Conservation (phyloP, 1,140 invertebrate genomes). For the Antheraea pernyi region DNA sequence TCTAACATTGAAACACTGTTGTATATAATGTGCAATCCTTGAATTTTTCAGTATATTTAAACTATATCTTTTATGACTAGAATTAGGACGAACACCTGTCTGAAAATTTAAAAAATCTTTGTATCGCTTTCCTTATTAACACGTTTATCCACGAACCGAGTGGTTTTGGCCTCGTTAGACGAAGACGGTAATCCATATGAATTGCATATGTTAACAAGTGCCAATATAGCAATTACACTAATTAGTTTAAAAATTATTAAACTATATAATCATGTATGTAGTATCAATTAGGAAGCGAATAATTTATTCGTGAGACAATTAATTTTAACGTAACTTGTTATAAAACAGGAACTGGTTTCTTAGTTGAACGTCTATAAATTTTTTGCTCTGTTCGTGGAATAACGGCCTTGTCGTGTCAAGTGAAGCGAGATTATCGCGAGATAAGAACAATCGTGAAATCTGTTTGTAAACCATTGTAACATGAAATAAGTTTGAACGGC, state of each 20-base stretch:
- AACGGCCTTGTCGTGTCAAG: neutral
- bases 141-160: no score
- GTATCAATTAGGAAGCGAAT: neutral
- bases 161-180: no score
- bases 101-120: no score
- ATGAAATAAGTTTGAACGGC: neutral
- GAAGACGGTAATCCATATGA: no score
- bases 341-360: conserved; percentile 1
- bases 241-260: neutral
- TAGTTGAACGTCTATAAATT: neutral
- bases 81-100: no score
- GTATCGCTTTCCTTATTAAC: no score
- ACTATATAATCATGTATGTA: neutral
- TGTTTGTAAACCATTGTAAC: neutral
- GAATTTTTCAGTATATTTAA: no score
- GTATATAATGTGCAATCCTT: no score
- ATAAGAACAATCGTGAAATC: neutral
- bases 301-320: neutral
- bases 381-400: neutral
- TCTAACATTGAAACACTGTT: neutral
- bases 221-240: neutral
- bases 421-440: neutral
- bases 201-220: neutral
- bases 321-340: neutral
- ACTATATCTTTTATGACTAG: no score